phyloP scores from a whole-genome alignment of 2,888 invertebrate species.

The Campoplex capitator region DNA sequence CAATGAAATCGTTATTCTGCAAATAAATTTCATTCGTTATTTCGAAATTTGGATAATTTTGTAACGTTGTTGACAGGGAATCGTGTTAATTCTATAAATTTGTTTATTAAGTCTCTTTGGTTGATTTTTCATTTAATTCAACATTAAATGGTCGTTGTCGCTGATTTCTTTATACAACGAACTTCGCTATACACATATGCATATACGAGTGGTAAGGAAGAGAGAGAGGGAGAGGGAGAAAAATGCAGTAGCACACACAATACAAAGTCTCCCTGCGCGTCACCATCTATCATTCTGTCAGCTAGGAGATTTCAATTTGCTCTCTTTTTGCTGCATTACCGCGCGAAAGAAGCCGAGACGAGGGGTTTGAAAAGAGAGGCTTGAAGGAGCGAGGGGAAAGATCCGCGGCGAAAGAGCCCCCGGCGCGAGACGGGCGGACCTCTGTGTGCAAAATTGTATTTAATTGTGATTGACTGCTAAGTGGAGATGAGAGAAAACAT shows the following conservation, averaged over 20 bases:
- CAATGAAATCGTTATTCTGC: not conserved
- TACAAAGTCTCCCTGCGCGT: conserved; percentile 64
- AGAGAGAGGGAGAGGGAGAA: conserved; percentile 28
- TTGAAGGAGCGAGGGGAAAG: not conserved
- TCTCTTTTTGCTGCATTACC: conserved; percentile 83
- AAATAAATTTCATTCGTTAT: not conserved
- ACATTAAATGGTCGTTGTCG: not conserved
- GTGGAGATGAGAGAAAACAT: conserved; percentile 71
- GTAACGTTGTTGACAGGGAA: not conserved
- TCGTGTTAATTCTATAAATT: not conserved
- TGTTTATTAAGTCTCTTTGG: not conserved
- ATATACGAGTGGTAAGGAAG: conserved; percentile 25
- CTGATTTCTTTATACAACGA: conserved; percentile 48
- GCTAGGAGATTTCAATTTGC: conserved; percentile 84
- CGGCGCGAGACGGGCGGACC: conserved; percentile 49
- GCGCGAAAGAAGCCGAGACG: conserved; percentile 65
- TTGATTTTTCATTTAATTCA: not conserved
- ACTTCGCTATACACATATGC: conserved; percentile 20
- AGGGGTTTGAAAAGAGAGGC: conserved; percentile 46
- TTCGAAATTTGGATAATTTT: not conserved
- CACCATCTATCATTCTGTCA: conserved; percentile 83
- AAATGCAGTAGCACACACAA: conserved; percentile 52
- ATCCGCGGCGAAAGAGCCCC: conserved; percentile 48
- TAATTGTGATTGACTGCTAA: conserved; percentile 84
- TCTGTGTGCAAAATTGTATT: conserved; percentile 82